phyloP scores from a whole-genome alignment of 2,797 vertebrate genomes.

The Acanthornis magna region DNA sequence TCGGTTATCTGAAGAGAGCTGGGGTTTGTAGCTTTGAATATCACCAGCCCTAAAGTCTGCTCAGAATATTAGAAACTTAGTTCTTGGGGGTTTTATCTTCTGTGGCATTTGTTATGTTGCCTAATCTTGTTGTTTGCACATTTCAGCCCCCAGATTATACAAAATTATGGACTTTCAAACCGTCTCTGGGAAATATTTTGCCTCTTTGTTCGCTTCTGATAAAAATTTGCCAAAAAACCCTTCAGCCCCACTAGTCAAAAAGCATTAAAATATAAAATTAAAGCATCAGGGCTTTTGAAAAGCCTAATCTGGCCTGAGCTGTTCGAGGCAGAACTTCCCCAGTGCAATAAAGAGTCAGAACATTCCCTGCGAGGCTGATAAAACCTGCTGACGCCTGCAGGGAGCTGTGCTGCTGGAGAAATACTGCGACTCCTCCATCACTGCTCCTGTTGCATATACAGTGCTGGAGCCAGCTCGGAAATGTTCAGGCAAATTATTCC shows the following conservation, averaged over 20 bases:
- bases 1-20: background rate
- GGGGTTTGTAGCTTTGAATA: background rate
- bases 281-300: background rate
- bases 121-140: background rate
- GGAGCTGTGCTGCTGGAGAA: conserved; percentile 1
- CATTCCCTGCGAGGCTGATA: conserved; percentile 1
- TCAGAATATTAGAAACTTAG: background rate
- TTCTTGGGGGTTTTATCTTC: background rate
- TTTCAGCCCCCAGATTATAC: background rate
- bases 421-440: background rate
- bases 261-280: background rate
- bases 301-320: background rate
- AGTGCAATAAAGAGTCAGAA: background rate
- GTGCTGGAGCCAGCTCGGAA: conserved; percentile 1
- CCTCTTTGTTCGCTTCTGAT: background rate
- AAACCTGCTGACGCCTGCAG: conserved; percentile 30
- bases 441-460: background rate
- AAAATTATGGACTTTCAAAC: background rate
- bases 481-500: background rate
- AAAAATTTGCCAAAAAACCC: background rate
- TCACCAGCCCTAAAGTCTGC: background rate
- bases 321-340: background rate
- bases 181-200: background rate
- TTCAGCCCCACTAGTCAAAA: background rate
- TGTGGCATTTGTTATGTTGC: background rate